Evolutionary conservation across 1,140 invertebrate genomes (phyloP), one percentile per base, ranked within the genome.

Genomic region (Hesperophylax magnus): DNA sequence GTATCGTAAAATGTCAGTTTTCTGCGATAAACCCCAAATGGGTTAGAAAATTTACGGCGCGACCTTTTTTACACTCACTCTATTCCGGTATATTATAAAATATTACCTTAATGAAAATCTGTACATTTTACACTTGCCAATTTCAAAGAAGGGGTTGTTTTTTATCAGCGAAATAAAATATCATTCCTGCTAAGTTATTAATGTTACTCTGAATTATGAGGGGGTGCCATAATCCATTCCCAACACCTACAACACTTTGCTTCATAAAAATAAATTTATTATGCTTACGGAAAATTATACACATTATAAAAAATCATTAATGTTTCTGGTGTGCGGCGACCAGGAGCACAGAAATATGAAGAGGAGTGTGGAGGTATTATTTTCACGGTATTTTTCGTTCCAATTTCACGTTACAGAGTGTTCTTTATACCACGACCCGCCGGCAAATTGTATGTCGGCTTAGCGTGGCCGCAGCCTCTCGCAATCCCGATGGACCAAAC

Each of bases 31-130:
- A 75, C 82, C 82, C 78, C 61, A 75, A 81, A 81, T 79, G 78
- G 65, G 74, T 75, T 27, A 69, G 77, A 76, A 71, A 81, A 84
- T 84, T 84, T 84, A 84, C 78, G 77, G 58, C 74, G 24, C 67
- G 74, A 80, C 80, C 80, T 84, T 84, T 83, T 83, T 84, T 84
- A 80, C 74, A 56, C 77, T 69, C 71, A 61, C 77, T 83, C 82
- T 83, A 83, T 83, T 81, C 77, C 79, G 61, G 80, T 77, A 81
- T 82, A 84, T 84, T 84, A 84, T 84, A 84, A 84, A 84, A 84
- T 84, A 84, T 84, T 84, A 84, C 82, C 81, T 82, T 81, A 84
- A 84, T 84, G 83, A 84, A 84, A 84, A 84, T 84, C 83, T 81
- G 78, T 82, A 84, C 83, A 84, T 82, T 84, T 84, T 82, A 84